Percentiles rank a stretch among this genome's conserved stretches.
phyloP scores from a whole-genome alignment of 2,888 invertebrate species.

The Catocala fraxini region DNA sequence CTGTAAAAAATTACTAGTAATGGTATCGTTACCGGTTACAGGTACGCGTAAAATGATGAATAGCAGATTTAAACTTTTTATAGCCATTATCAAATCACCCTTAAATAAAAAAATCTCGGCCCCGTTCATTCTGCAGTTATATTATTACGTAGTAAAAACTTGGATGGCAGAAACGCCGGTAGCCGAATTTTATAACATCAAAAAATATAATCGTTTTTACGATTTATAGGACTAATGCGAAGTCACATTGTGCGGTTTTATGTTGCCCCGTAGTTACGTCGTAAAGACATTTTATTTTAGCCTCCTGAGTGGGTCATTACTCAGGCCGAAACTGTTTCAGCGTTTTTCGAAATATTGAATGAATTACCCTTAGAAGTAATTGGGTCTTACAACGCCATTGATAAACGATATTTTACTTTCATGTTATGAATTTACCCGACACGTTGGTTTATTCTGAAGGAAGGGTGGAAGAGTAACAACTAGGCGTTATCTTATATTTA shows the following conservation, averaged over 20 bases:
- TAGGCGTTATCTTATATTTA: conserved; percentile 21
- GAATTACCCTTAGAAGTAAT: conserved; percentile 47
- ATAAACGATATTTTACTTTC: conserved; percentile 16
- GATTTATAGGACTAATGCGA: conserved; percentile 51
- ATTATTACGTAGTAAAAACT: conserved; percentile 46
- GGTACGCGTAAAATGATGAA: conserved; percentile 31
- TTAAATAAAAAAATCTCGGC: conserved; percentile 31
- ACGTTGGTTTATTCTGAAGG: conserved; percentile 16
- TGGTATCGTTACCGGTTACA: neutral
- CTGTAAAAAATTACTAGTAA: neutral
- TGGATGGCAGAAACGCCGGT: conserved; percentile 28
- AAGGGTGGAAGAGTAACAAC: conserved; percentile 10
- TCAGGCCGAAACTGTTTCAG: conserved; percentile 49
- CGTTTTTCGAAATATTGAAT: conserved; percentile 53
- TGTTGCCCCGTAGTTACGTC: conserved; percentile 49
- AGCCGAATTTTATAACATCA: conserved; percentile 44
- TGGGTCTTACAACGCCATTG: conserved; percentile 37
- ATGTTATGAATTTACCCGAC: conserved; percentile 15
- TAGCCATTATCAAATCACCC: conserved; percentile 35
- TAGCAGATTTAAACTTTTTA: conserved; percentile 39
- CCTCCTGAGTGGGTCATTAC: conserved; percentile 48
- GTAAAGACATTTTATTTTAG: conserved; percentile 53
- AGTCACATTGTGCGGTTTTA: conserved; percentile 49
- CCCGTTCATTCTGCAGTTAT: conserved; percentile 34
- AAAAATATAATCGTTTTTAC: conserved; percentile 52